Percentiles rank a stretch among this genome's conserved stretches.
Conservation (phyloP, 2,113 vertebrate genomes). For the Cricetomys ansorgei region DNA sequence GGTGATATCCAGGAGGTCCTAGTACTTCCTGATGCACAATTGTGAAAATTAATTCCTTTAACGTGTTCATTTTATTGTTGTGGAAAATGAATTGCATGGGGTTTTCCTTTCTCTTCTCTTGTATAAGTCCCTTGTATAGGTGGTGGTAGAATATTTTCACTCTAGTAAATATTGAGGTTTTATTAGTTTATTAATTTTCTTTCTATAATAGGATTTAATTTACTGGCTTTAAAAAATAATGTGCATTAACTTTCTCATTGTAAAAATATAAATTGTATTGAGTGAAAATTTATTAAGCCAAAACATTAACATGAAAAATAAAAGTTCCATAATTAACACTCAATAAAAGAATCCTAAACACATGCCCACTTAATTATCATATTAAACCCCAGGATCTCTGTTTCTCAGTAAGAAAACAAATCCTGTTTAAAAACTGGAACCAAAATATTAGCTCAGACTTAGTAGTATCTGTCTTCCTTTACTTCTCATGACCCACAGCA, state of each 20-base stretch:
- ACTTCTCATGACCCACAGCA: neutral
- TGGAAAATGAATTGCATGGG: neutral
- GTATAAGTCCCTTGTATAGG: neutral
- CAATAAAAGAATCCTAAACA: neutral
- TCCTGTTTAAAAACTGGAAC: neutral
- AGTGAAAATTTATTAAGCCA: slow-evolving; percentile 35
- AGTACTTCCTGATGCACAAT: neutral
- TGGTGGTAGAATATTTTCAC: neutral
- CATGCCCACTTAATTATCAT: neutral
- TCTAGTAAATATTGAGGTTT: neutral
- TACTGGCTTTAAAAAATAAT: neutral
- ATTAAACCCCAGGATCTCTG: neutral
- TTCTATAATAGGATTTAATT: neutral
- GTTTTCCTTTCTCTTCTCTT: neutral
- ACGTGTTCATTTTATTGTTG: neutral
- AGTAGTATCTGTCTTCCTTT: neutral
- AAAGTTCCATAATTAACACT: slow-evolving; percentile 33
- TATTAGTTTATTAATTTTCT: neutral
- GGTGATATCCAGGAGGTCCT: accelerated
- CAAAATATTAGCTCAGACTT: neutral
- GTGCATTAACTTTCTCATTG: slow-evolving; percentile 10
- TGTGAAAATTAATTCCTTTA: neutral
- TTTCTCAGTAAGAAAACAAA: neutral
- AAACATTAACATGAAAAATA: slow-evolving; percentile 38
- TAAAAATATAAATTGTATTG: slow-evolving; percentile 22